Conservation (phyloP, 2,797 vertebrate genomes). For the Takifugu rubripes region DNA sequence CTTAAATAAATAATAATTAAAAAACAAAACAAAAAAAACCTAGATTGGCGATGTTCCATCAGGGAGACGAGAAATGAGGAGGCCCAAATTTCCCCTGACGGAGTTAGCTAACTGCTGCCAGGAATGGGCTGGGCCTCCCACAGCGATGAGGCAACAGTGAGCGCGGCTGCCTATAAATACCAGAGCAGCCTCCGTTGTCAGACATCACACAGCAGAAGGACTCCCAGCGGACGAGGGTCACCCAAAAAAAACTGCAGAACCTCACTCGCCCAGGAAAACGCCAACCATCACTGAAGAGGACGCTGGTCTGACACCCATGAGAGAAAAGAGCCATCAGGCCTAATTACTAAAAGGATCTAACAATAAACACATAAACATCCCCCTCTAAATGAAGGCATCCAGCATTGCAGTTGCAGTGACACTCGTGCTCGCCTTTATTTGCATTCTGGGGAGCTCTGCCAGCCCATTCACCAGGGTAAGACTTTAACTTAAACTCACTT, state of each 20-base stretch:
- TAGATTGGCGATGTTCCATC: constrained; percentile 36
- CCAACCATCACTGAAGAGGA: constrained; percentile 47
- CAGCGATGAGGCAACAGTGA: constrained; percentile 61
- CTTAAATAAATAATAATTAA: constrained; percentile 5
- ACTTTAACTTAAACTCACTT: constrained; percentile 32
- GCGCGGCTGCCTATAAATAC: constrained; percentile 62
- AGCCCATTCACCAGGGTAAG: constrained; percentile 70
- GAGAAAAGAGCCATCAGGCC: constrained; percentile 41
- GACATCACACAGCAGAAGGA: constrained; percentile 26
- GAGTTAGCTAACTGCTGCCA: constrained; percentile 64
- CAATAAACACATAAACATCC: constrained; percentile 23
- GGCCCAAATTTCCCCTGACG: constrained; percentile 54
- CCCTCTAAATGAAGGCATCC: constrained; percentile 71
- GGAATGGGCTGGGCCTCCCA: constrained; percentile 55
- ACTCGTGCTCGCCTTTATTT: constrained; percentile 73
- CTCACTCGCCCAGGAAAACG: constrained; percentile 30
- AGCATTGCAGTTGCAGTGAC: constrained; percentile 73
- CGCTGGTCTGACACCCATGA: constrained; percentile 46
- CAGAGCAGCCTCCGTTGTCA: constrained; percentile 10
- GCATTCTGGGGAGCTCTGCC: constrained; percentile 60
- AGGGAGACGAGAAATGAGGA: constrained; percentile 27
- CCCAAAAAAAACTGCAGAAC: constrained; percentile 37
- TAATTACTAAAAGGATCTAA: constrained; percentile 47
- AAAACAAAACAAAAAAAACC: constrained; percentile 8
- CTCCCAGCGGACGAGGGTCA: constrained; percentile 40